Evolutionary conservation across 1,140 invertebrate genomes (phyloP), one percentile per base, ranked within the genome.

Genomic region (Rhyzopertha dominica): DNA sequence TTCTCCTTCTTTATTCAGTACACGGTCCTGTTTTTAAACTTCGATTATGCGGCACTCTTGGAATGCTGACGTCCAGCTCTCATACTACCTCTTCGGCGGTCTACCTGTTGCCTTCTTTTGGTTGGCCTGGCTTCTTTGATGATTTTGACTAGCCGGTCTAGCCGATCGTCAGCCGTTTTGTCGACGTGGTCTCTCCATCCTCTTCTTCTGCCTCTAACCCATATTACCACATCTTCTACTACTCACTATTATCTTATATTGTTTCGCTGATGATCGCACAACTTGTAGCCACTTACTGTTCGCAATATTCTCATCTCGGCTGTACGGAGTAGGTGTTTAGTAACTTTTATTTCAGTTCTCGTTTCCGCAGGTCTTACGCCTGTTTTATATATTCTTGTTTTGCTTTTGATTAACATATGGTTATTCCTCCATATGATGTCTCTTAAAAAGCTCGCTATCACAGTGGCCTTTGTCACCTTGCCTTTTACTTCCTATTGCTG

Each of bases 21-120:
- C n/a, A n/a, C n/a, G n/a, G n/a, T n/a, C n/a, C n/a, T n/a, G n/a
- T n/a, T n/a, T n/a, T n/a, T n/a, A n/a, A n/a, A n/a, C n/a, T n/a
- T n/a, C n/a, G n/a, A n/a, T n/a, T n/a, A n/a, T n/a, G n/a, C n/a
- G n/a, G n/a, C n/a, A n/a, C n/a, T n/a, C n/a, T n/a, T n/a, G n/a
- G n/a, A n/a, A n/a, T n/a, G n/a, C n/a, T n/a, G n/a, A n/a, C n/a
- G 30, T 30, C 31, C 31, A 5, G 3, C 31, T 34, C 4, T 16
- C 31, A 12, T n/a, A 4, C 31, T 19, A 34, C 4, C 31, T 12
- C n/a, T 34, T 34, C 22, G 31, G 31, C 22, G 31, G 31, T 34
- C 31, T 16, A 4, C 31, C 31, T 8, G 16, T 8, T 16, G 5
- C 7, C 31, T 8, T 16, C 14, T 4, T 7, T 8, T 4, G 31